Evolutionary conservation across 2,888 invertebrate species (phyloP).

Genomic region (Tubulanus polymorphus): DNA sequence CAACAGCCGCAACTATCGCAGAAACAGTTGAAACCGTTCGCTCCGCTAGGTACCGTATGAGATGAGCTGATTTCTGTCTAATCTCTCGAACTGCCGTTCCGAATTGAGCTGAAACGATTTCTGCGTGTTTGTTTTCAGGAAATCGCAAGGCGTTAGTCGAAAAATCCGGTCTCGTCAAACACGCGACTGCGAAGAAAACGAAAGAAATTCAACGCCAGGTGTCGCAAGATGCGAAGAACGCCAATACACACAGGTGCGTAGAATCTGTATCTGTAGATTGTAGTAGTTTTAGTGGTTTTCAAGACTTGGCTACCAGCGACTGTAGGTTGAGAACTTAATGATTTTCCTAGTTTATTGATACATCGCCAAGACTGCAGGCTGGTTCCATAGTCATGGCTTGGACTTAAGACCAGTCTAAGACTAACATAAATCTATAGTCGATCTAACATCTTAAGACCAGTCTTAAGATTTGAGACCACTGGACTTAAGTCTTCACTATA

Average conservation of each 20-base stretch:
- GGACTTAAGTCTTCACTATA: too few species aligned
- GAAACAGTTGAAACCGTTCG: conserved; percentile 42
- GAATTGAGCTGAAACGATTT: not conserved
- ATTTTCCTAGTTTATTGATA: too few species aligned
- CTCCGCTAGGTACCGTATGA: conserved; percentile 47
- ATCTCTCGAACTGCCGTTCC: not conserved
- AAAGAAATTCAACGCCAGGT: conserved; percentile 26
- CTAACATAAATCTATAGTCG: too few species aligned
- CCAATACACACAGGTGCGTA: conserved; percentile 41
- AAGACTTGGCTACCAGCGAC: too few species aligned
- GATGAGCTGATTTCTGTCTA: not conserved
- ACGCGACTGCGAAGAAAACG: conserved; percentile 39
- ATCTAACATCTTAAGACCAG: too few species aligned
- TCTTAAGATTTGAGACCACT: too few species aligned
- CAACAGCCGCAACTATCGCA: not conserved
- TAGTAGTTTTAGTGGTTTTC: too few species aligned
- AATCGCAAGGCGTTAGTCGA: conserved; percentile 74
- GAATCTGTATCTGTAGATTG: too few species aligned
- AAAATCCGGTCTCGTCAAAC: conserved; percentile 75
- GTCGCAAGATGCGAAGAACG: conserved; percentile 27
- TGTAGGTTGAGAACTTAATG: too few species aligned
- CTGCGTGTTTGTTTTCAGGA: conserved; percentile 23
- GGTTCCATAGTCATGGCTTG: too few species aligned
- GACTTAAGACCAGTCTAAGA: too few species aligned
- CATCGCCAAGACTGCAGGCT: too few species aligned